These are phyloP conservation scores for Chalcis sispes DNA, from an alignment of 2,888 invertebrate species.

Conservation along the genomic window DNA sequence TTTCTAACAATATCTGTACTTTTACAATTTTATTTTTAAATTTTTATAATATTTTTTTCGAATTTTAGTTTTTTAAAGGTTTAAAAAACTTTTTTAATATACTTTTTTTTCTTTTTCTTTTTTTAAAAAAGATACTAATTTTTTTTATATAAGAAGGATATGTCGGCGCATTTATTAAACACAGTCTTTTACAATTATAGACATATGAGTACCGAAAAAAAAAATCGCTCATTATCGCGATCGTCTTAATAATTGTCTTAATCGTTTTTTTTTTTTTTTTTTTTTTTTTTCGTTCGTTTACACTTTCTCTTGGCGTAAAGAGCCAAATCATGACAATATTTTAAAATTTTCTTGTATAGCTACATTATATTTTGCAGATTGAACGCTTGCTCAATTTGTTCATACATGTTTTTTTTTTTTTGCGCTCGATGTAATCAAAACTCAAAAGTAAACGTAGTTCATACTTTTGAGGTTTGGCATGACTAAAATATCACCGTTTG, in stretches of 20 bases:
- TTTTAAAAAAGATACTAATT: no score
- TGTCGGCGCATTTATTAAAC: slow-evolving; percentile 67
- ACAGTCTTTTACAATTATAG: slow-evolving; percentile 66
- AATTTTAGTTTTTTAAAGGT: no score
- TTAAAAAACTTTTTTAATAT: no score
- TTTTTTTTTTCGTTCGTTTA: not conserved
- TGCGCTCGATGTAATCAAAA: slow-evolving; percentile 18
- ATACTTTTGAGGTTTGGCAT: slow-evolving; percentile 29
- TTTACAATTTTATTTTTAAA: no score
- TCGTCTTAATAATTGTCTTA: not conserved
- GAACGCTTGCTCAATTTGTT: slow-evolving; percentile 2
- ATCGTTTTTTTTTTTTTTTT: not conserved
- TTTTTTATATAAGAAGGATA: slow-evolving; percentile 59
- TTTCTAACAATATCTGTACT: no score
- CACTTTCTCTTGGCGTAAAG: slow-evolving; percentile 12
- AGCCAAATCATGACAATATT: not conserved
- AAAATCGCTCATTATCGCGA: slow-evolving; percentile 12
- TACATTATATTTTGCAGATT: slow-evolving; percentile 3
- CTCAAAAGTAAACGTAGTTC: slow-evolving; percentile 19
- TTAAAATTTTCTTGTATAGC: not conserved
- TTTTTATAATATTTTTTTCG: no score
- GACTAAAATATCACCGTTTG: slow-evolving; percentile 42
- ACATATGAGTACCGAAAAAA: slow-evolving; percentile 59
- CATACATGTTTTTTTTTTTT: not conserved
- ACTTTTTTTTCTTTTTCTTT: no score